A percentile compares a stretch with the other conserved stretches of the same genome.
Conservation (phyloP, 2,113 vertebrate species). For the Ceyx margarethae region DNA sequence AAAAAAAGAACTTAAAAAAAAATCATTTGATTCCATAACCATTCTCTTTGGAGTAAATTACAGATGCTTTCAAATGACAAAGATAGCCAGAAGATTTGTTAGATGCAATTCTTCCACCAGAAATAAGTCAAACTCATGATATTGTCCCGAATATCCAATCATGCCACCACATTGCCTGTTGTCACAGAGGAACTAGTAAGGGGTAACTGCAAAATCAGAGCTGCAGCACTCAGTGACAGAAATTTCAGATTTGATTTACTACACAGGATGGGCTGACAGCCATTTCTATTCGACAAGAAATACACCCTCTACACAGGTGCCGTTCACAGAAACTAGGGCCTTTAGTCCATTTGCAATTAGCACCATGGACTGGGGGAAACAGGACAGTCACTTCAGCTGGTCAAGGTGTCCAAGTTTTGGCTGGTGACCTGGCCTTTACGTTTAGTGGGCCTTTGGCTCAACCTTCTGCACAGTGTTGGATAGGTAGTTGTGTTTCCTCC, state of each 20-base stretch:
- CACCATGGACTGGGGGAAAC: neutral
- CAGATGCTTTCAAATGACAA: neutral
- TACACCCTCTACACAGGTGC: neutral
- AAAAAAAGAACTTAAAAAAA: too few relatives aligned
- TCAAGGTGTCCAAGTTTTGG: rapidly evolving
- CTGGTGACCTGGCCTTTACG: neutral
- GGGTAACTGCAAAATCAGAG: neutral
- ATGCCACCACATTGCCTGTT: neutral
- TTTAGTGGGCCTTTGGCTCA: neutral
- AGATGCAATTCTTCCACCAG: neutral
- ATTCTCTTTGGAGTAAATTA: neutral
- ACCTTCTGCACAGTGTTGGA: neutral
- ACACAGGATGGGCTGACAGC: rapidly evolving
- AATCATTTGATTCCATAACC: neutral
- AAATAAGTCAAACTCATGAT: neutral
- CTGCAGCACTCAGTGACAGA: neutral
- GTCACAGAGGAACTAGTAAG: neutral
- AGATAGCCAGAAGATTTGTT: neutral
- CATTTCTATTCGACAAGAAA: neutral
- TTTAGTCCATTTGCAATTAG: neutral
- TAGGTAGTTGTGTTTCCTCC: neutral
- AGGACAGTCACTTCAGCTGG: neutral
- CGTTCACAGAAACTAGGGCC: neutral
- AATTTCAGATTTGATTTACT: neutral
- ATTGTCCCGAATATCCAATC: neutral